These are phyloP conservation scores for Turdus rufiventris DNA, from an alignment of 2,113 vertebrate genomes.

Conservation along the genomic window DNA sequence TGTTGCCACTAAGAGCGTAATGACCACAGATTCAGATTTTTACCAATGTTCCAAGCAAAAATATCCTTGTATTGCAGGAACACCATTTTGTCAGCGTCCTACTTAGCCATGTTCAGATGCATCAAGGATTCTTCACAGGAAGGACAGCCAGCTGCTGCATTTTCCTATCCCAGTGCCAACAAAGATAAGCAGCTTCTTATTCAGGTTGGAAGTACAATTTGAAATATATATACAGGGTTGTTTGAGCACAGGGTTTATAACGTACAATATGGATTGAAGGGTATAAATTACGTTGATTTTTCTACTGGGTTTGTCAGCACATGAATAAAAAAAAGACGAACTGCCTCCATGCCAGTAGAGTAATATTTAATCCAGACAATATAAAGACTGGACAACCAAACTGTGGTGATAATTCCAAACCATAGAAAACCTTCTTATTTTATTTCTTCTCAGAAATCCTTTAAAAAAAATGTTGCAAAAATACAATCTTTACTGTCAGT, in stretches of 20 bases:
- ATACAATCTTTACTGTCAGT: background rate
- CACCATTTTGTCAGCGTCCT: background rate
- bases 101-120: background rate
- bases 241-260: background rate
- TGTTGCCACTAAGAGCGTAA: accelerated
- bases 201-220: background rate
- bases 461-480: background rate
- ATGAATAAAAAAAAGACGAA: background rate
- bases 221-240: background rate
- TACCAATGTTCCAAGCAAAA: background rate
- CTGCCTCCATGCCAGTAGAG: background rate
- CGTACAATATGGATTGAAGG: background rate
- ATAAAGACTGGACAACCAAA: background rate
- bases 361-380: background rate
- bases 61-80: background rate
- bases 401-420: background rate
- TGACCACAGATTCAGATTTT: background rate
- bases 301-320: background rate
- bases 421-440: background rate
- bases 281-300: background rate
- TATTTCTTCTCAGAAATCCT: background rate
- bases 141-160: background rate
- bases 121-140: background rate
- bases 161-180: background rate
- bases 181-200: background rate